Evolutionary conservation across 53 echinoderm and acorn worm genomes (phyloP).

Genomic region (Hippasteria phrygiana): DNA sequence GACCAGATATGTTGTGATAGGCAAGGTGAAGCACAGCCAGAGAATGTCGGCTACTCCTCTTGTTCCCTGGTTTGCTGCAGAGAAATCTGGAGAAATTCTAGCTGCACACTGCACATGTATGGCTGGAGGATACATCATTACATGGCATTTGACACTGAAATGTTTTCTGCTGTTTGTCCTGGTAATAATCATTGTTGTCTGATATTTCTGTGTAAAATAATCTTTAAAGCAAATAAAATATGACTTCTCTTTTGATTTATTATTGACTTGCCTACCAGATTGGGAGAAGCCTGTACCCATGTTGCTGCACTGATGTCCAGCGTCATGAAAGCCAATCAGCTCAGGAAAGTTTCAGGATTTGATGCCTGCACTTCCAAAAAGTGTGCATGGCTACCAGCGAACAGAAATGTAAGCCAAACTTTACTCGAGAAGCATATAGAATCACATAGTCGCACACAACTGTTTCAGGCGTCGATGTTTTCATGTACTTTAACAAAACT

Average conservation of each 20-base stretch:
- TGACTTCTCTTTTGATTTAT: not conserved
- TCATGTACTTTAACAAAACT: too few species aligned
- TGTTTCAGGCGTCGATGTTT: too few species aligned
- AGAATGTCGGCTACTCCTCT: conserved; percentile 36
- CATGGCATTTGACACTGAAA: not conserved
- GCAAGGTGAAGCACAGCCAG: conserved; percentile 32
- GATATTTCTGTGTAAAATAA: not conserved
- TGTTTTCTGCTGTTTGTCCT: not conserved
- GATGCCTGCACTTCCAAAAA: conserved; percentile 54
- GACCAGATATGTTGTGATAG: too few species aligned
- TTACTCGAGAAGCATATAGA: conserved; percentile 14
- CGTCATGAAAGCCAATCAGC: conserved; percentile 3
- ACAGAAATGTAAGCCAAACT: not conserved
- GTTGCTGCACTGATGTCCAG: conserved; percentile 29
- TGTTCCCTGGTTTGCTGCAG: not conserved
- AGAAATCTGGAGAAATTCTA: too few species aligned
- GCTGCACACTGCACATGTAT: too few species aligned
- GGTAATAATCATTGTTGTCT: not conserved
- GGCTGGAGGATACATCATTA: too few species aligned
- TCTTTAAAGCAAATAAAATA: not conserved
- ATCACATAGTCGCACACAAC: too few species aligned
- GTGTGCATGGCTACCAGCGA: conserved; percentile 29
- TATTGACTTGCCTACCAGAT: too few species aligned
- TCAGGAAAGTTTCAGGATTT: conserved; percentile 26
- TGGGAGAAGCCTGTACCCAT: conserved; percentile 39